phyloP scores from a whole-genome alignment of 37 sponge, comb jelly and placozoan species.

The Eunapius fragilis region DNA sequence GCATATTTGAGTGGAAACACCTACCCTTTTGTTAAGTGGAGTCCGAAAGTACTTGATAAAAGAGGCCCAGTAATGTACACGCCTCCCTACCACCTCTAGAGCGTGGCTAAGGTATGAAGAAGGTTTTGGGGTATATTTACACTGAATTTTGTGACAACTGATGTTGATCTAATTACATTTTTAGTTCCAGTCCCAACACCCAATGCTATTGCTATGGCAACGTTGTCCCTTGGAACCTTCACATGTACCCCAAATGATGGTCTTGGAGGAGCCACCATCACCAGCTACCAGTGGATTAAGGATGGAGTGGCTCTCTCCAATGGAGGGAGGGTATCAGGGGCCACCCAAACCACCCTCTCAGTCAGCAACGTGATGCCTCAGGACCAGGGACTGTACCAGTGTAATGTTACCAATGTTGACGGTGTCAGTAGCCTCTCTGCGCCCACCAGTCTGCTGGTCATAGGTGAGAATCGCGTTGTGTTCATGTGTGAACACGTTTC shows the following conservation, averaged over 20 bases:
- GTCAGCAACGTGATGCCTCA: background rate
- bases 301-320: background rate
- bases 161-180: background rate
- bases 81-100: no score
- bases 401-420: background rate
- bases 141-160: no score
- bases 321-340: background rate
- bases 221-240: background rate
- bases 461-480: background rate
- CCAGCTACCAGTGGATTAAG: background rate
- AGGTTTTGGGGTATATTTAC: no score
- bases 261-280: background rate
- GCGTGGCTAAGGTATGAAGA: no score
- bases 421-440: background rate
- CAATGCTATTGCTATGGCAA: background rate
- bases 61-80: no score
- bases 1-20: no score
- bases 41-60: no score
- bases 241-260: background rate
- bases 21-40: no score
- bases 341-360: background rate
- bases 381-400: background rate
- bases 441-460: background rate
- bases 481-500: no score
- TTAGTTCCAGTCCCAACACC: background rate